Evolutionary conservation across 2,797 vertebrate species (phyloP), one percentile per base, ranked within the genome.

Genomic region (Dryobates pubescens): DNA sequence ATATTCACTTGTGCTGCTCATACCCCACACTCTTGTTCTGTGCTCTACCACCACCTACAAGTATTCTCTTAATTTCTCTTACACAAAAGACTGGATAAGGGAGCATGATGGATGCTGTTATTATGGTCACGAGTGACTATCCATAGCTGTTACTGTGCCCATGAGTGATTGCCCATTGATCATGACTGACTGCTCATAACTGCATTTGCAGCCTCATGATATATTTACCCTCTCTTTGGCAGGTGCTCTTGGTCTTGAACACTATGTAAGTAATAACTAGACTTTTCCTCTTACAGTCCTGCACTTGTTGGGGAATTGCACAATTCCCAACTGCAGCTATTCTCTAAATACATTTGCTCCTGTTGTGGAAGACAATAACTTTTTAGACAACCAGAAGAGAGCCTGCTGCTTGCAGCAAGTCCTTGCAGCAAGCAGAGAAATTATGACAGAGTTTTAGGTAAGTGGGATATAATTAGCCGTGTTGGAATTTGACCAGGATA

Each of bases 401-500:
- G 65, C 22, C 65, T 65, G 72, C 56, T 68, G 59, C 24, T 19
- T 9, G 32, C 56, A 92, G 29, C 47, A 85, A 90, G 36, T 49
- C 45, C 68, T 88, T 89, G 69, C 22, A 88, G 54, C 56, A 74
- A 71, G 70, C 61, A 79, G 61, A 68, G 77, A 82, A 93, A 95
- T 71, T 76, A 94, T 74, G 74, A 62, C 74, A 91, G 90, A 82
- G 59, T 57, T 94, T 96, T 95, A 89, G 90, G 91, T 93, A 93
- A 93, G 85, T 77, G 63, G 85, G 85, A 95, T 93, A 92, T 95
- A 96, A 96, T 95, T 96, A 95, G 62, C 62, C 85, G 47, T 95
- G 89, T 94, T 95, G 95, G 93, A 96, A 95, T 96, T 90, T 96
- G 94, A 96, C 94, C 82, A 86, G 94, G 93, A 96, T 94, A 96